Conservation (phyloP, 2,888 invertebrate genomes). For the Apodemia duryi region DNA sequence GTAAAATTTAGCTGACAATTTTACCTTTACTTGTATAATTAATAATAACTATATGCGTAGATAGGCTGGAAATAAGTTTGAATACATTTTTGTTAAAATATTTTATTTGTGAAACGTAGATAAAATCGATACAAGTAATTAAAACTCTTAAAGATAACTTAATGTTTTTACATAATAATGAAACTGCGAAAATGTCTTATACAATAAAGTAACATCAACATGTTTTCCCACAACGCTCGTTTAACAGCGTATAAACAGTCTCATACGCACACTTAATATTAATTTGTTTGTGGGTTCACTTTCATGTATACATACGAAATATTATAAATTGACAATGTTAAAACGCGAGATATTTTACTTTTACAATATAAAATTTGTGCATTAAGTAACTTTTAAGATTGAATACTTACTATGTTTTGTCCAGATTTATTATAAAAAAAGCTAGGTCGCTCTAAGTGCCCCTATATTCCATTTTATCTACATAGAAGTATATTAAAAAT, state of each 20-base stretch:
- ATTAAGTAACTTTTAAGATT: conserved; percentile 26
- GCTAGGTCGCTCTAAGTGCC: conserved; percentile 19
- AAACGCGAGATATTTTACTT: conserved; percentile 55
- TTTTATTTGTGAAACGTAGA: conserved; percentile 79
- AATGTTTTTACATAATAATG: conserved; percentile 71
- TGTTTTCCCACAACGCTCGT: conserved; percentile 51
- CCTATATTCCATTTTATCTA: conserved; percentile 24
- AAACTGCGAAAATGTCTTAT: conserved; percentile 74
- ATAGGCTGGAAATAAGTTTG: background rate
- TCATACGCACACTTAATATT: conserved; percentile 59
- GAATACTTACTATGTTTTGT: conserved; percentile 35
- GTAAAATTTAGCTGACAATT: no score
- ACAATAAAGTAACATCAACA: conserved; percentile 57
- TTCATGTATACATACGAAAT: conserved; percentile 40
- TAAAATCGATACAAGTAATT: conserved; percentile 79
- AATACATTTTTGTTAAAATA: conserved; percentile 68
- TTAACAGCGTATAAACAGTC: conserved; percentile 57
- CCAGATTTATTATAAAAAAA: conserved; percentile 22
- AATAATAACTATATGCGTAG: no score
- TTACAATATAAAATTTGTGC: conserved; percentile 60
- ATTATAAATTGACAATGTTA: conserved; percentile 72
- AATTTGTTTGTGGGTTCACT: conserved; percentile 30
- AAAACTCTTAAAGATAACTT: conserved; percentile 76
- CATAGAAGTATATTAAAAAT: conserved; percentile 14
- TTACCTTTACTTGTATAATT: no score